phyloP scores from a whole-genome alignment of 64 coral and sea anemone genomes.

The Pachyseris speciosa region DNA sequence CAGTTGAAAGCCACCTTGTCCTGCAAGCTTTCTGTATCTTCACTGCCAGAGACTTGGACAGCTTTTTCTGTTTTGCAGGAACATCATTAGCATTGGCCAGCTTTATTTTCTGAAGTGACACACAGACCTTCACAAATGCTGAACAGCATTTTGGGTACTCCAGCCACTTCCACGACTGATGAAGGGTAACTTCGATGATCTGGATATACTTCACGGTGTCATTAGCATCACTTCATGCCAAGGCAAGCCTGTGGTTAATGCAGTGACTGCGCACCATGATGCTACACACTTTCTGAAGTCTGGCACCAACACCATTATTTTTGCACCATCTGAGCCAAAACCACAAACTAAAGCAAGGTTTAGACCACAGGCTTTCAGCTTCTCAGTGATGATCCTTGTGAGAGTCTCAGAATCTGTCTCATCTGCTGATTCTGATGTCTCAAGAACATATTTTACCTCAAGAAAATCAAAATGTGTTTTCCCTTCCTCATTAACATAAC shows the following conservation, averaged over 20 bases:
- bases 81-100: slow-evolving; percentile 29
- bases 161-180: slow-evolving; percentile 60
- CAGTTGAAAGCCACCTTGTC: slow-evolving; percentile 67
- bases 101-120: slow-evolving; percentile 25
- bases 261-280: slow-evolving; percentile 53
- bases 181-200: slow-evolving; percentile 49
- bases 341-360: slow-evolving; percentile 50
- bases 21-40: slow-evolving; percentile 58
- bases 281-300: slow-evolving; percentile 26
- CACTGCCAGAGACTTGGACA: slow-evolving; percentile 23
- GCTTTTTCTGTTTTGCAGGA: slow-evolving; percentile 37
- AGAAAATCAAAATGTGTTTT: slow-evolving; percentile 69
- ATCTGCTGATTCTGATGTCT: slow-evolving; percentile 29
- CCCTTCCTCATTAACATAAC: slow-evolving; percentile 54
- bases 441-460: slow-evolving; percentile 68
- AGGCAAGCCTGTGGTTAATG: slow-evolving; percentile 53
- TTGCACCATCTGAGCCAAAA: slow-evolving; percentile 44
- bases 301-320: slow-evolving; percentile 51
- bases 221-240: slow-evolving; percentile 56
- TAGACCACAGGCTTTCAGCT: slow-evolving; percentile 29
- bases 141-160: slow-evolving; percentile 35
- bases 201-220: slow-evolving; percentile 45
- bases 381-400: slow-evolving; percentile 30
- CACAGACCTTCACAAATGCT: slow-evolving; percentile 52
- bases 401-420: slow-evolving; percentile 16